Evolutionary conservation across 1,140 invertebrate species (phyloP).

Genomic region (Panulirus ornatus): DNA sequence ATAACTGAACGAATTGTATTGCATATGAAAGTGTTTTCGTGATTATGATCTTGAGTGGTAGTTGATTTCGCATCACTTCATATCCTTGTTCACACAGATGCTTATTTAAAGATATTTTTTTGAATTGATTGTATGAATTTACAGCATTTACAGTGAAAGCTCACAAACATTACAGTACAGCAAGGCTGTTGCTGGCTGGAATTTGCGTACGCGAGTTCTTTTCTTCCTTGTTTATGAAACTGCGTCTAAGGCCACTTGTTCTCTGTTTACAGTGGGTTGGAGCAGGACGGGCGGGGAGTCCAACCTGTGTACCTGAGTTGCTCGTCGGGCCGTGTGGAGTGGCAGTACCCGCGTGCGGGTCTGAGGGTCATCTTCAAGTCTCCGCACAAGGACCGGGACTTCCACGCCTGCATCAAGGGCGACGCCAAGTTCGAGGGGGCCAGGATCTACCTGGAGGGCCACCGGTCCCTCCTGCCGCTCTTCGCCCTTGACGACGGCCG

Average conservation of each 20-base stretch:
- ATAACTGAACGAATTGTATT: no score
- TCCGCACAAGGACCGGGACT: constrained; percentile 79
- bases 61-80: no score
- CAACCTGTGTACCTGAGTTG: constrained; percentile 88
- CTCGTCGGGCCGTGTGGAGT: constrained; percentile 84
- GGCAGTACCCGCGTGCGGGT: constrained; percentile 87
- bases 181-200: no score
- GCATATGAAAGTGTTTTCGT: no score
- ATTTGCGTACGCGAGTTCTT: no score
- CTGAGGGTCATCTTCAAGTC: constrained; percentile 84
- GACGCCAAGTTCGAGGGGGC: constrained; percentile 80
- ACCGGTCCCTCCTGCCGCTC: constrained; percentile 82
- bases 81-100: no score
- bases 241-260: constrained; percentile 72
- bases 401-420: constrained; percentile 85
- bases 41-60: no score
- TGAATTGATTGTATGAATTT: no score
- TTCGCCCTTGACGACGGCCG: constrained; percentile 83
- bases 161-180: no score
- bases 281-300: constrained; percentile 81
- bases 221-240: no score
- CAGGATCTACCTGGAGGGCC: constrained; percentile 85
- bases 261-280: constrained; percentile 73
- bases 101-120: no score
- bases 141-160: no score